Percentiles rank a stretch among this genome's conserved stretches.
Conservation (phyloP, 2,797 vertebrate genomes). For the Acanthopagrus latus region DNA sequence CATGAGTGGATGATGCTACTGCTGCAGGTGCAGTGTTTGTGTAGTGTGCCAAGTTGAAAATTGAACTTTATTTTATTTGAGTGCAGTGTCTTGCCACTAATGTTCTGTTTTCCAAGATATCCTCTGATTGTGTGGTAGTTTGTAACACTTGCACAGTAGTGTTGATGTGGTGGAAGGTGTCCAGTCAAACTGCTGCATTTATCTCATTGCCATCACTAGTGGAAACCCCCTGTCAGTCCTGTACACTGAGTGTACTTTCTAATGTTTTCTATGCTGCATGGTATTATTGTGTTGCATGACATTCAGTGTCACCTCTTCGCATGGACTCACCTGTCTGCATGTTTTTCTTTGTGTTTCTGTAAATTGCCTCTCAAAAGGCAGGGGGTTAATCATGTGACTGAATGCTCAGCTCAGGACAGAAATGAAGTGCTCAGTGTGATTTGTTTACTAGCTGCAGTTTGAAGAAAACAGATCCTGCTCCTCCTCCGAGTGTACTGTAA, state of each 20-base stretch:
- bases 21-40: slow-evolving; percentile 37
- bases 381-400: slow-evolving; percentile 31
- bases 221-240: slow-evolving; percentile 7
- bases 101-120: neutral
- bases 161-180: neutral
- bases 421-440: neutral
- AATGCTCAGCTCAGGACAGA: slow-evolving; percentile 30
- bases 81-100: slow-evolving; percentile 1
- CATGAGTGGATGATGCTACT: slow-evolving; percentile 24
- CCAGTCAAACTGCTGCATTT: slow-evolving; percentile 23
- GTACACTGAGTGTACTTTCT: neutral
- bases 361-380: slow-evolving; percentile 1
- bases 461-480: neutral
- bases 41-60: neutral
- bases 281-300: slow-evolving; percentile 21
- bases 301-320: slow-evolving; percentile 21
- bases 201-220: neutral
- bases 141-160: slow-evolving; percentile 10
- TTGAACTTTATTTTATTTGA: slow-evolving; percentile 15
- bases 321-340: slow-evolving; percentile 29
- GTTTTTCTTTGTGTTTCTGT: slow-evolving; percentile 7
- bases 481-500: slow-evolving; percentile 25
- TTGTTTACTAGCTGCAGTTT: neutral
- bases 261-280: slow-evolving; percentile 24
- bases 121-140: neutral